phyloP scores from a whole-genome alignment of 2,113 vertebrate species.

The Calyptommatus sinebrachiatus region DNA sequence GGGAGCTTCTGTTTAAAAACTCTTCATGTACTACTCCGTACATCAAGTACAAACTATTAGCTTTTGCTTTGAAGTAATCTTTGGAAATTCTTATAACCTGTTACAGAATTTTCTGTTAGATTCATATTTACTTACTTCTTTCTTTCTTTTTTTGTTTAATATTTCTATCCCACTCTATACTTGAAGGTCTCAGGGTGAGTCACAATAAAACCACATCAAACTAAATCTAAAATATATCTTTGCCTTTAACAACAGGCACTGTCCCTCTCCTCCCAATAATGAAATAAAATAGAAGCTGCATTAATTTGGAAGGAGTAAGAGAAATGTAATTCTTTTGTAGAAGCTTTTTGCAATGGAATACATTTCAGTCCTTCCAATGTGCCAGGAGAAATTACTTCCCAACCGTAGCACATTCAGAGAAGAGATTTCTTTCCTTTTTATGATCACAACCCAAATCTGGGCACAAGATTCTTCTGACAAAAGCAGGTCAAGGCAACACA shows the following conservation, averaged over 20 bases:
- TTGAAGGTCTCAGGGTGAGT: too few relatives aligned
- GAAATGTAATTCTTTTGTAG: not conserved
- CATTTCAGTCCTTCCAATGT: not conserved
- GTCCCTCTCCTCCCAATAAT: too few relatives aligned
- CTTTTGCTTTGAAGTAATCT: too few relatives aligned
- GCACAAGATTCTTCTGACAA: too few relatives aligned
- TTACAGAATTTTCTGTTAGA: not conserved
- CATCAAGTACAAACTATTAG: too few relatives aligned
- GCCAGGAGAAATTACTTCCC: not conserved
- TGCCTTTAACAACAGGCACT: not conserved
- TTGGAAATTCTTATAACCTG: not conserved
- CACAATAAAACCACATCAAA: not conserved
- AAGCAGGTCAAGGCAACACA: too few relatives aligned
- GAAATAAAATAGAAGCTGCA: not conserved
- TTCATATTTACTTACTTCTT: not conserved
- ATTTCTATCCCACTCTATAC: too few relatives aligned
- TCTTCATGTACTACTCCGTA: too few relatives aligned
- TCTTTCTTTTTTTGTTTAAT: too few relatives aligned
- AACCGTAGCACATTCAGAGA: not conserved
- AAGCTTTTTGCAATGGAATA: not conserved
- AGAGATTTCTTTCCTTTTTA: not conserved
- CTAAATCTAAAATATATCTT: not conserved
- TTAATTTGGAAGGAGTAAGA: not conserved
- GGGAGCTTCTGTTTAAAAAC: too few relatives aligned
- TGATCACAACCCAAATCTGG: not conserved